These are phyloP conservation scores for Drosophila quinaria DNA, from an alignment of 2,888 invertebrate species.

Conservation along the genomic window DNA sequence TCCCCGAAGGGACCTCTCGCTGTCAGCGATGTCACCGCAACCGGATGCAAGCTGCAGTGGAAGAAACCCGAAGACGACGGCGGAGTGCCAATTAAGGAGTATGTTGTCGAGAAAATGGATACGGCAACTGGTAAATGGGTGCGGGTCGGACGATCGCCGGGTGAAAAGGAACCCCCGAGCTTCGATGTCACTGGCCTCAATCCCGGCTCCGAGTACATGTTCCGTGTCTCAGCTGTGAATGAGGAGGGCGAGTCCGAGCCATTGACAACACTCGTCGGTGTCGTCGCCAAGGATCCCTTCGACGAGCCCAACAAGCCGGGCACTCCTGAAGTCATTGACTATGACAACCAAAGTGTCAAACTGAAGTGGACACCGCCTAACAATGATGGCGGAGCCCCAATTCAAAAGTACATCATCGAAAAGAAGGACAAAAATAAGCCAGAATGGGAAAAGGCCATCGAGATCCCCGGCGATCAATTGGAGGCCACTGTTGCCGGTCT, in stretches of 20 bases:
- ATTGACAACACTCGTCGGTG: slow-evolving; percentile 95
- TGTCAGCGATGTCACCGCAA: slow-evolving; percentile 96
- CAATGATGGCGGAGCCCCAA: slow-evolving; percentile 98
- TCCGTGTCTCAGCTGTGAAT: slow-evolving; percentile 98
- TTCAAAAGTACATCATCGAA: slow-evolving; percentile 97
- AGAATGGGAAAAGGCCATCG: slow-evolving; percentile 93
- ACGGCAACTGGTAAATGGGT: slow-evolving; percentile 97
- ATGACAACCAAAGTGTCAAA: slow-evolving; percentile 98
- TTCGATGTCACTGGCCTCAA: slow-evolving; percentile 91
- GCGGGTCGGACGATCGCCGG: slow-evolving; percentile 87
- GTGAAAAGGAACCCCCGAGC: slow-evolving; percentile 93
- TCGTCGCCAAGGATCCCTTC: slow-evolving; percentile 99
- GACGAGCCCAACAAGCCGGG: slow-evolving; percentile 98
- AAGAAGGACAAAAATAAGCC: slow-evolving; percentile 96
- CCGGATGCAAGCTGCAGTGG: slow-evolving; percentile 96
- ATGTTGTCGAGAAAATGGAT: slow-evolving; percentile 98
- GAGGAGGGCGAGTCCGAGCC: slow-evolving; percentile 99
- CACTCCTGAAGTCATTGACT: slow-evolving; percentile 94
- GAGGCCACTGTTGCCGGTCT: slow-evolving; percentile 93
- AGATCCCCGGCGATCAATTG: slow-evolving; percentile 91
- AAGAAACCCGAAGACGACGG: slow-evolving; percentile 98
- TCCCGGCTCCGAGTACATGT: slow-evolving; percentile 98
- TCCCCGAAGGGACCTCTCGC: slow-evolving; percentile 95
- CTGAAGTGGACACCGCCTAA: slow-evolving; percentile 96
- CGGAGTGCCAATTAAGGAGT: slow-evolving; percentile 96